Conservation (phyloP, 1,140 invertebrate genomes). For the Cherax quadricarinatus region DNA sequence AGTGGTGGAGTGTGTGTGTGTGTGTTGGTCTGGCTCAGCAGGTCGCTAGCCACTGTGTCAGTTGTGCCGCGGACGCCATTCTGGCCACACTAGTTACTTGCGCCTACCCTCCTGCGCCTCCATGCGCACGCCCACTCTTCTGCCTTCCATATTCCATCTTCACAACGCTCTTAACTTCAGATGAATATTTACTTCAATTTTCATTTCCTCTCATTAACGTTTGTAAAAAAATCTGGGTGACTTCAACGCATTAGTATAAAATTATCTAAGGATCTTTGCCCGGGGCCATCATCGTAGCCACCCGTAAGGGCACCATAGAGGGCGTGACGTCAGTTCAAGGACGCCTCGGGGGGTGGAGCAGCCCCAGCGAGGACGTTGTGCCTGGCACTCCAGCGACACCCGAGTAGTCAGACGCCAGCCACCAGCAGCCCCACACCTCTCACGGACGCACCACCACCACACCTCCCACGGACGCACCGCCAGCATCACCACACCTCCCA, state of each 20-base stretch:
- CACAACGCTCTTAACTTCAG: neutral
- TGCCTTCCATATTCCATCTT: neutral
- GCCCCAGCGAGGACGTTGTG: neutral
- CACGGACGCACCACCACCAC: neutral
- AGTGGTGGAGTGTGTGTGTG: neutral
- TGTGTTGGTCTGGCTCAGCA: neutral
- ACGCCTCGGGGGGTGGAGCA: slow-evolving; percentile 34
- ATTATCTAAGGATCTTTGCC: neutral
- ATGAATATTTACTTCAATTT: neutral
- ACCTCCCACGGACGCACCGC: too few relatives aligned
- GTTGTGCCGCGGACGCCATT: neutral
- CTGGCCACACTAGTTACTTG: slow-evolving; percentile 2
- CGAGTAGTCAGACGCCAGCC: slow-evolving; percentile 3
- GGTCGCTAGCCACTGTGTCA: neutral
- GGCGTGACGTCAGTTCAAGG: slow-evolving; percentile 26
- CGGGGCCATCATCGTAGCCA: neutral
- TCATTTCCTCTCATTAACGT: too few relatives aligned
- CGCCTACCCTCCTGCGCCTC: neutral
- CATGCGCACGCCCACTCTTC: neutral
- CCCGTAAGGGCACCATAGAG: neutral
- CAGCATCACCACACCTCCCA: too few relatives aligned
- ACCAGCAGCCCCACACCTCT: neutral
- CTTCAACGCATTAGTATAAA: neutral
- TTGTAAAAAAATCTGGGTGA: neutral
- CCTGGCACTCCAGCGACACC: neutral